Percentiles rank a stretch among this genome's conserved stretches.
phyloP scores from a whole-genome alignment of 2,113 vertebrate species.

The Elephantulus edwardii region DNA sequence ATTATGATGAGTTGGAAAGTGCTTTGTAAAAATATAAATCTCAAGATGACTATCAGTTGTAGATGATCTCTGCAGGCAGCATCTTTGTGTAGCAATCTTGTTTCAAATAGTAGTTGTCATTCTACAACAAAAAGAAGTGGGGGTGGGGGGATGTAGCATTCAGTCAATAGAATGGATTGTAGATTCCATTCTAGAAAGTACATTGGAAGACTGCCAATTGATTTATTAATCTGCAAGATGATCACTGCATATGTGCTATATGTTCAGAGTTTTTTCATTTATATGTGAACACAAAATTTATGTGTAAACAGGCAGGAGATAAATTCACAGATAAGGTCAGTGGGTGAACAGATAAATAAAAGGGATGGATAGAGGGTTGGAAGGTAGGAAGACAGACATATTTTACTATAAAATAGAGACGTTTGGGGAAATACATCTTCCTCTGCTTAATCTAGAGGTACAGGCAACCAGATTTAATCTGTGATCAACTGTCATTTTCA shows the following conservation, averaged over 20 bases:
- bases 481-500: conserved; percentile 38
- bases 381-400: background rate
- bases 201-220: background rate
- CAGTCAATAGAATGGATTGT: background rate
- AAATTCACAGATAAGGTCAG: background rate
- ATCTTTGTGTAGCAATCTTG: conserved; percentile 28
- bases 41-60: conserved; percentile 46
- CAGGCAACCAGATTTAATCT: background rate
- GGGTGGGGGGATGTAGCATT: background rate
- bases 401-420: background rate
- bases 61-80: conserved; percentile 38
- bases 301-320: background rate
- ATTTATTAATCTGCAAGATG: background rate
- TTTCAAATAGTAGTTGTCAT: conserved; percentile 10
- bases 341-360: background rate
- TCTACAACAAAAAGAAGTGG: conserved; percentile 18
- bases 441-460: background rate
- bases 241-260: background rate
- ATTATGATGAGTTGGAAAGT: conserved; percentile 36
- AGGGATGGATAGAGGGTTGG: background rate
- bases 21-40: conserved; percentile 5
- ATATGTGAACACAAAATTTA: background rate
- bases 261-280: conserved; percentile 15
- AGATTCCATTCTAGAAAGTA: conserved; percentile 25
- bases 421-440: background rate